phyloP scores from a whole-genome alignment of 1,140 invertebrate genomes.

The Eumaeus atala region DNA sequence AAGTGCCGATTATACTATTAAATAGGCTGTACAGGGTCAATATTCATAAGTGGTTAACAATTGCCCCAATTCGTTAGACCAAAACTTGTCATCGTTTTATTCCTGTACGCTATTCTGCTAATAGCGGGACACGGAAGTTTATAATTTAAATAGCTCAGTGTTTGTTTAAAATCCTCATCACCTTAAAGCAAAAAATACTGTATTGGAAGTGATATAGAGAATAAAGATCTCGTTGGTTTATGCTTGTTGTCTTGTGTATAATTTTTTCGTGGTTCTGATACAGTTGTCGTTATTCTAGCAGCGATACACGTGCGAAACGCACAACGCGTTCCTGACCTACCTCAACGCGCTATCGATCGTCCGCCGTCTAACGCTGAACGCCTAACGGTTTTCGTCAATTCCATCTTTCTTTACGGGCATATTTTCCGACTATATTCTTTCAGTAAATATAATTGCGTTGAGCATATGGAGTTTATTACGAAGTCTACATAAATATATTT shows the following conservation, averaged over 20 bases:
- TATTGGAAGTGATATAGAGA: background rate
- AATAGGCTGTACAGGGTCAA: constrained; percentile 10
- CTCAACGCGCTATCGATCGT: constrained; percentile 55
- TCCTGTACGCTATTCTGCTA: constrained; percentile 28
- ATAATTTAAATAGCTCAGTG: constrained; percentile 13
- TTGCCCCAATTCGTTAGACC: constrained; percentile 27
- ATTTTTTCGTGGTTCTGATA: constrained; percentile 13
- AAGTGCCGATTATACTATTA: no score
- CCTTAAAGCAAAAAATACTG: background rate
- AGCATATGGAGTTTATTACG: no score
- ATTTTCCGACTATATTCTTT: background rate
- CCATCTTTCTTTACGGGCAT: constrained; percentile 21
- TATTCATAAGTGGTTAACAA: constrained; percentile 35
- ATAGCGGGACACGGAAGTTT: constrained; percentile 25
- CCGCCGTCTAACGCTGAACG: constrained; percentile 35
- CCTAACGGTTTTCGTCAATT: constrained; percentile 31
- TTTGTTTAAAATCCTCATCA: constrained; percentile 18
- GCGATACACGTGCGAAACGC: constrained; percentile 36
- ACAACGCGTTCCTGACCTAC: constrained; percentile 45
- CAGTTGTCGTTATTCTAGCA: constrained; percentile 26
- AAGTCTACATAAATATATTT: constrained; percentile 1
- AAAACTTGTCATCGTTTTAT: constrained; percentile 31
- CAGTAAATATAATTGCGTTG: no score
- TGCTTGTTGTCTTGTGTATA: background rate
- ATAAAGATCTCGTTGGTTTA: background rate